Conservation (phyloP, 2,797 vertebrate species). For the Liasis olivaceus region DNA sequence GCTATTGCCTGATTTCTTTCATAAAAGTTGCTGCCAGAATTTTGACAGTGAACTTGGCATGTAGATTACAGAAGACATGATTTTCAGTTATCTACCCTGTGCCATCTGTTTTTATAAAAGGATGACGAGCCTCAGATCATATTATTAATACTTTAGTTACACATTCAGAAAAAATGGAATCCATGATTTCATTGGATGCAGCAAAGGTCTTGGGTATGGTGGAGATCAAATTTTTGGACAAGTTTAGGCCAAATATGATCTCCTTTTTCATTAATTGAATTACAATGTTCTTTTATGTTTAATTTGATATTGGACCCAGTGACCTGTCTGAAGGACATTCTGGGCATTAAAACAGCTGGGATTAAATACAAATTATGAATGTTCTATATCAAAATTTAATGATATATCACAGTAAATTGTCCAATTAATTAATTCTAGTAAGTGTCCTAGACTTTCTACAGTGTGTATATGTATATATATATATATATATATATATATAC, state of each 20-base stretch:
- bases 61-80: not conserved
- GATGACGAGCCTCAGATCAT: not conserved
- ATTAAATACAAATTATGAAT: not conserved
- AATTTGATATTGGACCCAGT: not conserved
- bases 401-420: not conserved
- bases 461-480: too few relatives aligned
- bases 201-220: not conserved
- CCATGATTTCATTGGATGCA: not conserved
- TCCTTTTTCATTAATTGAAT: not conserved
- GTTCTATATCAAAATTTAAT: not conserved
- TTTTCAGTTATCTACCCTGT: not conserved
- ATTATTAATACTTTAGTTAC: not conserved
- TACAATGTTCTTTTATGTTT: not conserved
- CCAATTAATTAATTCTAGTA: not conserved
- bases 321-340: not conserved
- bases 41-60: not conserved
- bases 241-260: not conserved
- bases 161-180: not conserved
- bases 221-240: not conserved
- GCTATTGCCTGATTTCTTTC: not conserved
- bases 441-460: not conserved
- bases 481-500: too few relatives aligned
- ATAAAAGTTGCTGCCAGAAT: not conserved
- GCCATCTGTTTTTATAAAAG: not conserved
- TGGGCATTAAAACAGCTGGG: not conserved